Base-by-base conservation (phyloP, 2,797 vertebrate genomes). In the Alauda arvensis region DNA sequence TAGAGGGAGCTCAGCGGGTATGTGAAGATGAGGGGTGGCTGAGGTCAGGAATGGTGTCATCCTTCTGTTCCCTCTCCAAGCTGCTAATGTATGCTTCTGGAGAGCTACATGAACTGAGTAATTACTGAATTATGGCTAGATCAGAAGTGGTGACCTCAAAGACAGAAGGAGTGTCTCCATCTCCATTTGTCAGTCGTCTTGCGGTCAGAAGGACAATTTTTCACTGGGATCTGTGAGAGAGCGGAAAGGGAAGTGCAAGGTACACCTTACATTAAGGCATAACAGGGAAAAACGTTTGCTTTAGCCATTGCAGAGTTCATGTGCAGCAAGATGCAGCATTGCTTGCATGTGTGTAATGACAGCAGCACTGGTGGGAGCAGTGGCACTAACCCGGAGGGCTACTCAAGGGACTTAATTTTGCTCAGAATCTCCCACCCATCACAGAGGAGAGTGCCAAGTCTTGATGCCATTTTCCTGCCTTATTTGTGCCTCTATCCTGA, bases 91-190 rank as follows among this genome's bases (percentile, higher is more conserved):
- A 14, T 82, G 65, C 72, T 88, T 67, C 69, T 77, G 69, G 57
- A 92, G 83, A 92, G 88, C 52, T 55, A 45, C 33, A 19, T 0
- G 1, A 71, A 66, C 62, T 33, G 71, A 92, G 76, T 86, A 90
- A 92, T 92, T 89, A 72, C 89, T 75, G 78, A 88, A 92, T 93
- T 89, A 88, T 1, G 0, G 76, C 72, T 83, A 37, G 78, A 95
- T 93, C 93, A 94, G 84, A 93, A 93, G 82, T 75, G 88, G 45
- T 92, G 93, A 93, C 89, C 91, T 90, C 90, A 76, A 18, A 91
- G 83, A 77, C 81, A 86, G 83, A 40, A 67, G 62, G 81, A 84
- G 81, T 68, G 66, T 86, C 46, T 93, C 89, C 56, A 63, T 87
- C 83, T 89, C 83, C 69, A 75, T 93, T 94, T 94, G 78, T 89